Conservation (phyloP, 1,140 invertebrate genomes). For the Hormaphis cornu region DNA sequence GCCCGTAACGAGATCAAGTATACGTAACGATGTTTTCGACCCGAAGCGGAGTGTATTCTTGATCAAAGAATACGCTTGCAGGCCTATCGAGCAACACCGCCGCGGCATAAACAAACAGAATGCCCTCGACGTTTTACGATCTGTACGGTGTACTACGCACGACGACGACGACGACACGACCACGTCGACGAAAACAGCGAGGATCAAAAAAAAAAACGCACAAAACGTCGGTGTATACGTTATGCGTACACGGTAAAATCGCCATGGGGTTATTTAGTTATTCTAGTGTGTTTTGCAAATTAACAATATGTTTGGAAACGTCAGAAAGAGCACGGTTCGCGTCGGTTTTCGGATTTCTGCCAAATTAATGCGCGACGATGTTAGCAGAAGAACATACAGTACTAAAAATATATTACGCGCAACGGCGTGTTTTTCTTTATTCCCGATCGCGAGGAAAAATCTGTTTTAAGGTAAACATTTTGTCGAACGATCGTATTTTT, state of each 20-base stretch:
- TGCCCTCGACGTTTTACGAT: too few species aligned
- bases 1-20: conserved; percentile 18
- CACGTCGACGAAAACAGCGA: too few species aligned
- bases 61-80: conserved; percentile 28
- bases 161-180: neutral
- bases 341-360: neutral
- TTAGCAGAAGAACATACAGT: too few species aligned
- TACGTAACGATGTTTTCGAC: conserved; percentile 11
- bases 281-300: neutral
- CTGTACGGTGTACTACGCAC: neutral
- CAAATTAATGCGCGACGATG: conserved; percentile 7
- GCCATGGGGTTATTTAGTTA: conserved; percentile 6
- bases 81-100: conserved; percentile 25
- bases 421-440: too few species aligned
- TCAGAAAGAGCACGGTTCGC: neutral
- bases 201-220: neutral
- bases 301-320: too few species aligned
- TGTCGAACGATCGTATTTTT: too few species aligned
- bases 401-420: too few species aligned
- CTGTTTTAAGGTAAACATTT: too few species aligned
- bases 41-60: neutral
- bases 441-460: too few species aligned
- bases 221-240: neutral
- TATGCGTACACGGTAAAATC: neutral
- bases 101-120: too few species aligned